A percentile compares a stretch with the other conserved stretches of the same genome.
These are phyloP conservation scores for Rynchops niger DNA, from an alignment of 2,113 vertebrate species.

Conservation along the genomic window DNA sequence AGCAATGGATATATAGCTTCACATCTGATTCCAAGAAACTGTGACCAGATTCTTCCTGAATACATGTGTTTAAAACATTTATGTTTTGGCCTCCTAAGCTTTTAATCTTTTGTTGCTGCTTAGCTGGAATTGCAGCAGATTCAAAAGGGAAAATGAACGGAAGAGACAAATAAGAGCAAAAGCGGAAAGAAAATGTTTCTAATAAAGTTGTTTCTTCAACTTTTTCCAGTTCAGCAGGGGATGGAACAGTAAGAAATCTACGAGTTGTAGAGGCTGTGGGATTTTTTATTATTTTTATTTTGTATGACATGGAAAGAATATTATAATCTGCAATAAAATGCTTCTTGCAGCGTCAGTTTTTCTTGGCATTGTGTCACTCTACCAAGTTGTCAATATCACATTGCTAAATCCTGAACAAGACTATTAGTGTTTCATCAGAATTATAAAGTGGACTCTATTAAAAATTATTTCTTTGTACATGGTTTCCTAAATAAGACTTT, in stretches of 20 bases:
- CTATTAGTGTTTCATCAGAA: neutral
- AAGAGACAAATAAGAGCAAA: neutral
- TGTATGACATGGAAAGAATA: neutral
- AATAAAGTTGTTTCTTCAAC: neutral
- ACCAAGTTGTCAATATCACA: neutral
- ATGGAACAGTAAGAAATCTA: neutral
- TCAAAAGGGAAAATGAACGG: neutral
- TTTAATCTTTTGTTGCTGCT: neutral
- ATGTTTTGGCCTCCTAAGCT: neutral
- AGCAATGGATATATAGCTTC: neutral
- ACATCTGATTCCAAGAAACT: neutral
- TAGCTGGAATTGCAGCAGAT: neutral
- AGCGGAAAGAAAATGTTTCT: neutral
- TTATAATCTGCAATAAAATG: neutral
- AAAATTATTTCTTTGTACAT: neutral
- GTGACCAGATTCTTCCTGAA: neutral
- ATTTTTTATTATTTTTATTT: neutral
- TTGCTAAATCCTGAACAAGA: neutral
- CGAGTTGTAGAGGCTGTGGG: neutral
- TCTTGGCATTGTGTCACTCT: neutral
- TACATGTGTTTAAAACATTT: conserved; percentile 3
- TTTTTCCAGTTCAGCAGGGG: neutral
- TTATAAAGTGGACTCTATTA: neutral
- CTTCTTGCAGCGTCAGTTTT: neutral
- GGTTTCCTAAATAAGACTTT: neutral